Evolutionary conservation across 2,888 invertebrate genomes (phyloP).

Genomic region (Eupithecia subumbrata): DNA sequence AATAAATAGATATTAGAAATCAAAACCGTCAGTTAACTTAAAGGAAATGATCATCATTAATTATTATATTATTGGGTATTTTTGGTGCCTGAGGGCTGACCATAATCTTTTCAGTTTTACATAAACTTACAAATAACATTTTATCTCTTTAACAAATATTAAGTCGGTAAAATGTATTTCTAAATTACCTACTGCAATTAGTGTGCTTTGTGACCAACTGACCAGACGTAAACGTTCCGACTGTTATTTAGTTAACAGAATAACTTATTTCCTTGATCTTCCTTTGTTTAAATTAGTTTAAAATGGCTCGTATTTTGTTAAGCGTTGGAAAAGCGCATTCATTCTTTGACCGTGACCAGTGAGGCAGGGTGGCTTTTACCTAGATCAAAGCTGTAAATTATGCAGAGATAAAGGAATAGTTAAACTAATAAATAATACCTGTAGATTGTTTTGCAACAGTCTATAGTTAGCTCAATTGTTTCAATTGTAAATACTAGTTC

Average conservation of each 20-base stretch:
- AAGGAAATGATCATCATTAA: no score
- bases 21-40: no score
- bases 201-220: neutral
- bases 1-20: no score
- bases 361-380: neutral
- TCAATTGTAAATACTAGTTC: no score
- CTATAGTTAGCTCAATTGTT: no score
- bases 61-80: neutral
- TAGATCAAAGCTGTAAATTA: neutral
- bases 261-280: neutral
- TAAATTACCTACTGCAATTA: neutral
- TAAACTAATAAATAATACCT: neutral
- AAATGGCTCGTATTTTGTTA: neutral
- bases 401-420: neutral
- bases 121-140: neutral
- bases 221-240: neutral
- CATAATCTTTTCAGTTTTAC: neutral
- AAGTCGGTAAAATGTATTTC: neutral
- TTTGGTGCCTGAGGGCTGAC: neutral
- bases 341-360: constrained; percentile 9
- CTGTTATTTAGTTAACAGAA: neutral
- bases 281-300: neutral
- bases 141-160: neutral
- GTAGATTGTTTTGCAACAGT: no score
- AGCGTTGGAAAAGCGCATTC: constrained; percentile 1